Conservation (phyloP, 2,888 invertebrate species). For the Blastobasis lacticolella region DNA sequence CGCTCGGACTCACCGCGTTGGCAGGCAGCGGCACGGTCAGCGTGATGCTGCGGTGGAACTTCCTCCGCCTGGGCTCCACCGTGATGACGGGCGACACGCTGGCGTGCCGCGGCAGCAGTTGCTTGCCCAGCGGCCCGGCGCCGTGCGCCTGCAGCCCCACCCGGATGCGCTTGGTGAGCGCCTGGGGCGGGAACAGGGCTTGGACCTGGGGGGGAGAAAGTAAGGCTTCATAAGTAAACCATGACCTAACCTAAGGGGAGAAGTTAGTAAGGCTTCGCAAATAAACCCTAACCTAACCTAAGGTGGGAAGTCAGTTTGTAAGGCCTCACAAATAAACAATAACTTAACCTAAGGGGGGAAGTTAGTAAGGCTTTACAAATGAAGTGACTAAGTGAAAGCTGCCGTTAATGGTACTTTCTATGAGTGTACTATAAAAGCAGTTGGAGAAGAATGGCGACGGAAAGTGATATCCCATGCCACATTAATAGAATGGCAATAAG, state of each 20-base stretch:
- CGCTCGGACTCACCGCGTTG: conserved; percentile 86
- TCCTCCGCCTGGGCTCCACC: conserved; percentile 96
- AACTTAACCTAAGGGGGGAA: too few species aligned
- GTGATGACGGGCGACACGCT: conserved; percentile 98
- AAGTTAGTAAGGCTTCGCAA: background rate
- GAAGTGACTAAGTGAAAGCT: too few species aligned
- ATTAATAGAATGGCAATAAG: too few species aligned
- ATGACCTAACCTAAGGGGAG: background rate
- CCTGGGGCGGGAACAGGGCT: conserved; percentile 92
- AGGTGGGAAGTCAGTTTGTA: too few species aligned
- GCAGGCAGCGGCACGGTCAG: conserved; percentile 89
- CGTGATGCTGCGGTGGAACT: conserved; percentile 99
- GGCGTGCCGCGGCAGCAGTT: conserved; percentile 94
- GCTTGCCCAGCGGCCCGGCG: conserved; percentile 86
- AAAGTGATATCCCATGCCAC: too few species aligned
- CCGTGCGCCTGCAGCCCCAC: conserved; percentile 98
- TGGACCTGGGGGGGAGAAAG: conserved; percentile 64
- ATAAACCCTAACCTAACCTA: too few species aligned
- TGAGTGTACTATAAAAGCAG: too few species aligned
- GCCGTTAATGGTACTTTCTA: too few species aligned
- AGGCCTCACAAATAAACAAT: too few species aligned
- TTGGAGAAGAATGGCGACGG: too few species aligned
- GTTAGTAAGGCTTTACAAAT: too few species aligned
- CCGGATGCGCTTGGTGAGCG: conserved; percentile 98
- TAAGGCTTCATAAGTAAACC: background rate